A percentile compares a stretch with the other conserved stretches of the same genome.
Evolutionary conservation across 2,797 vertebrate genomes (phyloP).

Genomic region (Clamator glandarius): DNA sequence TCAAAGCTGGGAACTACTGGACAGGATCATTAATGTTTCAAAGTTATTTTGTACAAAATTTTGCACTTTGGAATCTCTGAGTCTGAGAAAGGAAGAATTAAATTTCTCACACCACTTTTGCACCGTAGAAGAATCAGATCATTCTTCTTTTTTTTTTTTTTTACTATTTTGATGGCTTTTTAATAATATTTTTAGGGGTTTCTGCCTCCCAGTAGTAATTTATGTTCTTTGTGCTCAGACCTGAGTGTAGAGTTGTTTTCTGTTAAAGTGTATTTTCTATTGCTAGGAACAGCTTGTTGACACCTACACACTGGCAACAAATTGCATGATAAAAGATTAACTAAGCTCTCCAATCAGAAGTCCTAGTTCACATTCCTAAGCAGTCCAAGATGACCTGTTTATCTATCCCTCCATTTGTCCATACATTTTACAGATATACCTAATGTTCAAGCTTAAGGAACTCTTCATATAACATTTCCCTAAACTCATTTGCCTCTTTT

Average conservation of each 20-base stretch:
- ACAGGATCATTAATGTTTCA: background rate
- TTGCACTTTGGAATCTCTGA: background rate
- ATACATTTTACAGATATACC: background rate
- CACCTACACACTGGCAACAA: background rate
- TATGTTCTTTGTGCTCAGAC: background rate
- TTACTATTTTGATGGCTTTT: background rate
- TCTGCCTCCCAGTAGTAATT: background rate
- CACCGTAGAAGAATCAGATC: background rate
- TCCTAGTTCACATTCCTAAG: background rate
- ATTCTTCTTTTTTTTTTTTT: background rate
- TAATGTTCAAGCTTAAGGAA: background rate
- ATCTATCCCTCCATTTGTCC: background rate
- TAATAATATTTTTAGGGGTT: rapidly evolving
- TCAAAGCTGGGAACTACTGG: background rate
- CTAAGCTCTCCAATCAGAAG: background rate
- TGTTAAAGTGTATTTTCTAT: background rate
- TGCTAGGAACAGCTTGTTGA: background rate
- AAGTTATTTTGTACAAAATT: background rate
- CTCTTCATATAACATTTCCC: rapidly evolving
- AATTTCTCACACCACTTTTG: rapidly evolving
- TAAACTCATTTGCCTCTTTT: background rate
- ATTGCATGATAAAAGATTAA: background rate
- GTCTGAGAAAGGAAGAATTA: background rate
- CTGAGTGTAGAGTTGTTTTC: background rate
- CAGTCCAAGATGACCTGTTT: background rate